Percentiles rank a stretch among this genome's conserved stretches.
Conservation (phyloP, 2,888 invertebrate species). For the Sialis lutaria region DNA sequence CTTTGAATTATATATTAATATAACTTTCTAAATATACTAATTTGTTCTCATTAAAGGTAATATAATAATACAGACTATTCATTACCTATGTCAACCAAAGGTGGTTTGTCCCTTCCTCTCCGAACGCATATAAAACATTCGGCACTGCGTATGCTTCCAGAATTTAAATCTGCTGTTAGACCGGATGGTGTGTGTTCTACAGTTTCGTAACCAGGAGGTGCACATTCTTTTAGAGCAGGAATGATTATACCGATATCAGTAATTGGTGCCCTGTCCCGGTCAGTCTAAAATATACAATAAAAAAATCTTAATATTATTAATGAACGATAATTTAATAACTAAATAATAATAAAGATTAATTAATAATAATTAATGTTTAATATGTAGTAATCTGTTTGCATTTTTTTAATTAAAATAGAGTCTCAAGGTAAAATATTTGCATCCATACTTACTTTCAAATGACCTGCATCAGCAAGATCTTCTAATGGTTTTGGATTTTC, state of each 20-base stretch:
- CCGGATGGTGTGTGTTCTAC: slow-evolving; percentile 69
- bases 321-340: too few relatives aligned
- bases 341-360: too few relatives aligned
- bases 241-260: slow-evolving; percentile 90
- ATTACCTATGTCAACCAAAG: slow-evolving; percentile 92
- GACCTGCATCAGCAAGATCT: slow-evolving; percentile 60
- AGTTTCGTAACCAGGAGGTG: slow-evolving; percentile 60
- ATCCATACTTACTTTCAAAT: slow-evolving; percentile 51
- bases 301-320: neutral
- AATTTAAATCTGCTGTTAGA: slow-evolving; percentile 86
- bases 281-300: neutral
- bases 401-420: too few relatives aligned
- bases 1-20: too few relatives aligned
- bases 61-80: slow-evolving; percentile 1
- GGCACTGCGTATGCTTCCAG: slow-evolving; percentile 86
- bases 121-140: slow-evolving; percentile 87
- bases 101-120: slow-evolving; percentile 86
- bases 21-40: too few relatives aligned
- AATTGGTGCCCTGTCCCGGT: slow-evolving; percentile 73
- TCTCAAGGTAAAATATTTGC: neutral
- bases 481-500: slow-evolving; percentile 61
- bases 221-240: slow-evolving; percentile 69
- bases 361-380: too few relatives aligned
- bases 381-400: too few relatives aligned
- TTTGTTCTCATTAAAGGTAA: too few relatives aligned